These are phyloP conservation scores for Microplitis demolitor DNA, from an alignment of 1,140 invertebrate species.

Conservation along the genomic window DNA sequence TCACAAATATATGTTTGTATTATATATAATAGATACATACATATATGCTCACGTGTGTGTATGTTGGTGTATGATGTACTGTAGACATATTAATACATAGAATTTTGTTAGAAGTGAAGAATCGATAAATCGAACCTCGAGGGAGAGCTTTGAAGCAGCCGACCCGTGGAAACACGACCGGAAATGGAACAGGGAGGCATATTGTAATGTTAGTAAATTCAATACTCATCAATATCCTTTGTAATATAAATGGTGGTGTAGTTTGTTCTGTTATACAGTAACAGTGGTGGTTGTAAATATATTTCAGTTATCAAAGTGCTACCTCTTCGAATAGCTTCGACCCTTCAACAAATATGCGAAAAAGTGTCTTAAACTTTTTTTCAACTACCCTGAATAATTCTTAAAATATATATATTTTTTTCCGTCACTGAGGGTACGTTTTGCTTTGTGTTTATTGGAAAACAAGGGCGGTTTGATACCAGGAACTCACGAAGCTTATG, in stretches of 20 bases:
- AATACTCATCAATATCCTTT: slow-evolving; percentile 30
- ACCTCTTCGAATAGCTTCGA: neutral
- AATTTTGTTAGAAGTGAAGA: slow-evolving; percentile 8
- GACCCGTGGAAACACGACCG: slow-evolving; percentile 48
- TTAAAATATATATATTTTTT: neutral
- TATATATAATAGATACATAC: neutral
- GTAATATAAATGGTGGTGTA: slow-evolving; percentile 23
- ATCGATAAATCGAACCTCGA: slow-evolving; percentile 44
- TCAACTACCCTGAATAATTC: neutral
- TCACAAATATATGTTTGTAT: neutral
- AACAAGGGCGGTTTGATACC: slow-evolving; percentile 59
- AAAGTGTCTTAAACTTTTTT: neutral
- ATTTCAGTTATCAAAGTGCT: neutral
- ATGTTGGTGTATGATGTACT: neutral
- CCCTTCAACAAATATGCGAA: neutral
- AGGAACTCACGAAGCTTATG: slow-evolving; percentile 47
- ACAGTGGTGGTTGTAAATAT: neutral
- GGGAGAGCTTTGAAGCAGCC: slow-evolving; percentile 17
- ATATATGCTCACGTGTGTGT: neutral
- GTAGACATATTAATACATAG: neutral
- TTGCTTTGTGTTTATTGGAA: slow-evolving; percentile 59
- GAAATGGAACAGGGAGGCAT: slow-evolving; percentile 50
- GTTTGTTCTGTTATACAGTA: neutral
- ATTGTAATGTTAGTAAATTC: slow-evolving; percentile 25
- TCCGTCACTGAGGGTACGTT: neutral